Conservation (phyloP, 2,113 vertebrate genomes). For the Ptilonorhynchus violaceus region DNA sequence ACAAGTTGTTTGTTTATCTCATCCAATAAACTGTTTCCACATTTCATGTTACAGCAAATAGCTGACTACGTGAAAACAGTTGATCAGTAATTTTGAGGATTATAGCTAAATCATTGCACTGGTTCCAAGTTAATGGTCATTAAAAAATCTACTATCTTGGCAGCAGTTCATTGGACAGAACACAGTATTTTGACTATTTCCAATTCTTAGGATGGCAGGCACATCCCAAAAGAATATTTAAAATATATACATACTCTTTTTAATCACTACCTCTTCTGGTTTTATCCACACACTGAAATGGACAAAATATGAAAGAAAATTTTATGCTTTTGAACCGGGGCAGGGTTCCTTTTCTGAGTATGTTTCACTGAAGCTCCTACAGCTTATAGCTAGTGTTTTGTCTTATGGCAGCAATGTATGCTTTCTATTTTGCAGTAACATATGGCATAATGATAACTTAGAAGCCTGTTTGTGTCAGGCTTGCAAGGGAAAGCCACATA, state of each 20-base stretch:
- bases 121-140: neutral
- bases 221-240: neutral
- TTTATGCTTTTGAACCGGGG: neutral
- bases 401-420: neutral
- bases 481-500: neutral
- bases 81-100: slow-evolving; percentile 14
- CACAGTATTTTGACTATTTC: neutral
- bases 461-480: neutral
- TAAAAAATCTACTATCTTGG: neutral
- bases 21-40: neutral
- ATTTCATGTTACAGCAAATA: neutral
- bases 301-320: neutral
- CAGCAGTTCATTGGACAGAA: neutral
- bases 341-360: neutral
- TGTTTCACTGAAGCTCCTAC: neutral
- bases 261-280: neutral
- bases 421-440: neutral
- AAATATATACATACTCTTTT: neutral
- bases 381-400: neutral
- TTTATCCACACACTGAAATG: neutral
- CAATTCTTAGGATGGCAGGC: neutral
- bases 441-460: neutral
- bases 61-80: neutral
- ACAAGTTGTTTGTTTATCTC: neutral
- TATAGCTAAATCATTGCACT: neutral